Evolutionary conservation across 1,140 invertebrate genomes (phyloP).

Genomic region (Drosophila teissieri): DNA sequence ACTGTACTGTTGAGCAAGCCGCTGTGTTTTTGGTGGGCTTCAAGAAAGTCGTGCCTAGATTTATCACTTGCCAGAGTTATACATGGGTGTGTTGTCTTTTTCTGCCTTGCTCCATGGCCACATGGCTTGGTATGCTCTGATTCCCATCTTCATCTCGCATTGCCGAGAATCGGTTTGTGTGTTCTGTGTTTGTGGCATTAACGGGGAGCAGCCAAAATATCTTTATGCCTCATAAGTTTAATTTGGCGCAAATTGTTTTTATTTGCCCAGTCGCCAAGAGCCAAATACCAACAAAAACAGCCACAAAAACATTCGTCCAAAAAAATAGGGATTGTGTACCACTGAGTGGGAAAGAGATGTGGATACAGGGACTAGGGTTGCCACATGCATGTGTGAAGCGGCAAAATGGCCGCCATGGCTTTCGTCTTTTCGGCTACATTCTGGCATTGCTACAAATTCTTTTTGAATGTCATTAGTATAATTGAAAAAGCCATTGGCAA

Average conservation of each 20-base stretch:
- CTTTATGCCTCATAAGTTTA: conserved; percentile 83
- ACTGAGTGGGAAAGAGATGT: neutral
- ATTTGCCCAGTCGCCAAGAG: conserved; percentile 74
- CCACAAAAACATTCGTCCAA: conserved; percentile 12
- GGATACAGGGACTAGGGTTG: conserved; percentile 35
- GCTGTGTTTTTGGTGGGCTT: conserved; percentile 22
- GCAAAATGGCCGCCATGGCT: conserved; percentile 63
- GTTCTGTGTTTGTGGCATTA: conserved; percentile 62
- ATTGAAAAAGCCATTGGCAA: conserved; percentile 79
- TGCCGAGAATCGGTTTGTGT: conserved; percentile 64
- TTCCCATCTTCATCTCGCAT: conserved; percentile 60
- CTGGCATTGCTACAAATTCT: conserved; percentile 78
- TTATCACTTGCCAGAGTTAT: conserved; percentile 74
- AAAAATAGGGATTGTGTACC: neutral
- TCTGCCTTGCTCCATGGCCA: conserved; percentile 41
- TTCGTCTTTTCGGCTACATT: conserved; percentile 38
- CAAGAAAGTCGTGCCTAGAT: conserved; percentile 67
- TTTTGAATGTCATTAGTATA: conserved; percentile 82
- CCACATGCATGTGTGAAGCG: conserved; percentile 72
- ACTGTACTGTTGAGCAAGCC: conserved; percentile 2
- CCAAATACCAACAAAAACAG: conserved; percentile 52
- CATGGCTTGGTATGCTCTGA: conserved; percentile 63
- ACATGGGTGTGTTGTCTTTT: conserved; percentile 37
- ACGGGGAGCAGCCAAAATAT: conserved; percentile 77
- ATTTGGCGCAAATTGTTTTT: conserved; percentile 83